phyloP scores from a whole-genome alignment of 1,140 invertebrate genomes.

The Octopus bimaculoides region DNA sequence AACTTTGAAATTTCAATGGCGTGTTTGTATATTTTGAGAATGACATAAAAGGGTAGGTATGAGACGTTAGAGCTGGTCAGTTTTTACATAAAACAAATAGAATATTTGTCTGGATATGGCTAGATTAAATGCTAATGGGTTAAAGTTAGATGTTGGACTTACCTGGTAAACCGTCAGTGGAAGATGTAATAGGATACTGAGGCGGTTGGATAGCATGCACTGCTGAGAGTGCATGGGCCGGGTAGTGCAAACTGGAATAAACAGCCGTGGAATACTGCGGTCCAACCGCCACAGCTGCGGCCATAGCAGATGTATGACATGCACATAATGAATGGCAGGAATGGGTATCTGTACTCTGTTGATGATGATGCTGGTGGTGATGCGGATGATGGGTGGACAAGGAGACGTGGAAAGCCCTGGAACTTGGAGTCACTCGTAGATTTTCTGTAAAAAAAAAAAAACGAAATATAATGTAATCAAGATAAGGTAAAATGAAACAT shows the following conservation, averaged over 20 bases:
- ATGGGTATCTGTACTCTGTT: not conserved
- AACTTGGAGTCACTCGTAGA: not conserved
- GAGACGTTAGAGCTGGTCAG: too few relatives aligned
- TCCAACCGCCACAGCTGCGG: conserved; percentile 9
- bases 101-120: not conserved
- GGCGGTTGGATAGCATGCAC: conserved; percentile 40
- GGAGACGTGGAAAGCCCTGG: not conserved
- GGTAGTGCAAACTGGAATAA: conserved; percentile 14
- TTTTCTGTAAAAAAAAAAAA: conserved; percentile 1
- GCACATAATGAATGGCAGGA: conserved; percentile 2
- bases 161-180: conserved; percentile 35
- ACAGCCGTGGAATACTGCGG: not conserved
- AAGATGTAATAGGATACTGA: conserved; percentile 26
- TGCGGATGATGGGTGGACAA: not conserved
- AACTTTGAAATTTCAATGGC: too few relatives aligned
- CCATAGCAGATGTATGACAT: conserved; percentile 4
- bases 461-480: not conserved
- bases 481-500: not conserved
- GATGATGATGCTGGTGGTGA: not conserved
- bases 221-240: conserved; percentile 28
- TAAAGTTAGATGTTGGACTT: not conserved
- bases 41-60: too few relatives aligned
- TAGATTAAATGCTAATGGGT: not conserved
- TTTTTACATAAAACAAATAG: too few relatives aligned
- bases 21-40: too few relatives aligned